These are phyloP conservation scores for Beroe ovata DNA, from an alignment of 37 sponge, comb jelly and placozoan species.

Conservation along the genomic window DNA sequence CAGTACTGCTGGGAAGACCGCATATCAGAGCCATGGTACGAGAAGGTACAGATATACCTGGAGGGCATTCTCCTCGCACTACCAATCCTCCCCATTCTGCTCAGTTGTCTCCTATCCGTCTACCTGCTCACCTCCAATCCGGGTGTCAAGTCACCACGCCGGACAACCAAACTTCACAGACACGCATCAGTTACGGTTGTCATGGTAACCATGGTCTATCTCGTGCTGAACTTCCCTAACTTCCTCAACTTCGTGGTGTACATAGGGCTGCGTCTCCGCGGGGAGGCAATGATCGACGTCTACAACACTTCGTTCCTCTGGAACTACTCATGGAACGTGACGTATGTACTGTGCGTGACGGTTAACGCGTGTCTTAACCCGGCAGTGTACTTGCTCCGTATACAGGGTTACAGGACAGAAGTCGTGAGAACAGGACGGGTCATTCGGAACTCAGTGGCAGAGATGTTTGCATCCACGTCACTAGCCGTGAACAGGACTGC, in stretches of 20 bases:
- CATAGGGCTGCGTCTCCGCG: neutral
- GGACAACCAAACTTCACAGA: neutral
- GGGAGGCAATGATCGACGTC: neutral
- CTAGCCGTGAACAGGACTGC: neutral
- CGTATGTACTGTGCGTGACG: conserved; percentile 3
- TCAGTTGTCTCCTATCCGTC: conserved; percentile 19
- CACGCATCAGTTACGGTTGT: conserved; percentile 30
- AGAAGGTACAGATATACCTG: neutral
- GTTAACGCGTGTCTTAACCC: conserved; percentile 43
- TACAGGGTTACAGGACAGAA: neutral
- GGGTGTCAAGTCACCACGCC: neutral
- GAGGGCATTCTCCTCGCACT: conserved; percentile 27
- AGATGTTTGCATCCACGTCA: neutral
- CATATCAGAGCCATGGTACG: neutral
- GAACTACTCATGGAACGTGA: conserved; percentile 51
- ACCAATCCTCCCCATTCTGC: conserved; percentile 49
- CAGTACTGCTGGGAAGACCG: conserved; percentile 62
- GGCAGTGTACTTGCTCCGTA: conserved; percentile 25
- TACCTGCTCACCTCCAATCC: neutral
- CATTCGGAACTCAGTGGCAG: neutral
- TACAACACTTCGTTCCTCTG: conserved; percentile 41
- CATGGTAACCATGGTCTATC: conserved; percentile 30
- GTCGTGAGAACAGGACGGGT: conserved; percentile 5
- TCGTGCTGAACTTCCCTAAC: conserved; percentile 29
- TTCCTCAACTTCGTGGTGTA: conserved; percentile 35